Percentiles rank a stretch among this genome's conserved stretches.
phyloP scores from a whole-genome alignment of 2,888 invertebrate species.

The Euzophera pinguis region DNA sequence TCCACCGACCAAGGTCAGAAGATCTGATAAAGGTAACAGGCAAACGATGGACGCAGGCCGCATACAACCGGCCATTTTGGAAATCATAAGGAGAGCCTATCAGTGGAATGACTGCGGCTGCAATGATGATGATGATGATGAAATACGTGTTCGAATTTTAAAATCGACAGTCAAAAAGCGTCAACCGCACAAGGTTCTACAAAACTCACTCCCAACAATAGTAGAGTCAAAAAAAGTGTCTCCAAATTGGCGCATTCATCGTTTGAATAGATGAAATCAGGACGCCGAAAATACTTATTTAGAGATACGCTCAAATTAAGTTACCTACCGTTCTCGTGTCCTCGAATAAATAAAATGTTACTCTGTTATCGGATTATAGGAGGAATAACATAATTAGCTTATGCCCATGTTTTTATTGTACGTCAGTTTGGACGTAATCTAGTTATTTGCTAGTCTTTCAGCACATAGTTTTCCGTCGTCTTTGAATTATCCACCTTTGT shows the following conservation, averaged over 20 bases:
- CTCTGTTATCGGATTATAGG: constrained; percentile 12
- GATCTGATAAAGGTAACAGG: too few species aligned
- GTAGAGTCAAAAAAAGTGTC: constrained; percentile 24
- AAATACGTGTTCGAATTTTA: background rate
- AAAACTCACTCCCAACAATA: constrained; percentile 17
- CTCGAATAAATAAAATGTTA: constrained; percentile 12
- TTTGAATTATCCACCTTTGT: background rate
- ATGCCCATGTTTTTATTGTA: constrained; percentile 21
- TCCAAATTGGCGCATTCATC: constrained; percentile 39
- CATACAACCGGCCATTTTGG: too few species aligned
- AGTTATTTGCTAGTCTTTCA: constrained; percentile 2
- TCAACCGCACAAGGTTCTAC: constrained; percentile 6
- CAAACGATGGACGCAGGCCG: too few species aligned
- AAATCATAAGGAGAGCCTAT: too few species aligned
- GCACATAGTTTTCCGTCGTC: constrained; percentile 1
- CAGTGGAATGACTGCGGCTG: too few species aligned
- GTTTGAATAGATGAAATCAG: constrained; percentile 38
- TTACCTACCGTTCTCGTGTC: constrained; percentile 7
- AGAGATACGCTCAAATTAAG: constrained; percentile 19
- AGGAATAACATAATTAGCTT: constrained; percentile 22
- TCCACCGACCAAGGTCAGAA: too few species aligned
- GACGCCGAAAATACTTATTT: constrained; percentile 28
- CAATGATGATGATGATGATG: too few species aligned
- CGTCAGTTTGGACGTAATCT: constrained; percentile 13
- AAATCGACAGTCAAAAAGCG: background rate